phyloP scores from a whole-genome alignment of 1,140 invertebrate species.

The Bemisia tabaci region DNA sequence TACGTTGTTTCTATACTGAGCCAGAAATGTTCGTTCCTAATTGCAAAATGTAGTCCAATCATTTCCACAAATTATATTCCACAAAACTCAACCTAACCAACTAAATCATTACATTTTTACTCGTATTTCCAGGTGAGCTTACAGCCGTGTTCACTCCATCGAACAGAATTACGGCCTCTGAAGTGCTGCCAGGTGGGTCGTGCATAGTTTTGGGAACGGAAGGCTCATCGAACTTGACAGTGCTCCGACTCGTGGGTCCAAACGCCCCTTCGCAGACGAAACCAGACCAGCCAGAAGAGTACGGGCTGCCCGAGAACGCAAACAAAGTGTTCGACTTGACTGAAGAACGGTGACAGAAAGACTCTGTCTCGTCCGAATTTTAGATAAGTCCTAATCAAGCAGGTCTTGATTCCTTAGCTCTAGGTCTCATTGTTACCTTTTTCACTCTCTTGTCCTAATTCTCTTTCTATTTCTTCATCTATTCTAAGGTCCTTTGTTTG shows the following conservation, averaged over 20 bases:
- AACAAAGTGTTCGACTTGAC: constrained; percentile 29
- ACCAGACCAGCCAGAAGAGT: constrained; percentile 25
- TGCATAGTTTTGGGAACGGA: constrained; percentile 52
- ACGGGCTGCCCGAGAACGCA: constrained; percentile 27
- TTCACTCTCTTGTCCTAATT: not conserved
- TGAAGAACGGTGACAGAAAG: not conserved
- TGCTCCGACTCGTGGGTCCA: constrained; percentile 42
- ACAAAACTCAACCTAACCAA: too few relatives aligned
- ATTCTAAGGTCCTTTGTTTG: too few relatives aligned
- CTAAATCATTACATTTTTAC: too few relatives aligned
- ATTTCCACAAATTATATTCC: too few relatives aligned
- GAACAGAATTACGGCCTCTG: constrained; percentile 55
- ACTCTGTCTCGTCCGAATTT: not conserved
- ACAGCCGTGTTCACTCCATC: constrained; percentile 65
- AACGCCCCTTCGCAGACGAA: not conserved
- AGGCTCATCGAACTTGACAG: constrained; percentile 43
- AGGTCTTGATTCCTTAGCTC: not conserved
- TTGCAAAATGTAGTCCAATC: too few relatives aligned
- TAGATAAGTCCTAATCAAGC: not conserved
- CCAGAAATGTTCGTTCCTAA: too few relatives aligned
- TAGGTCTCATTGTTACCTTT: not conserved
- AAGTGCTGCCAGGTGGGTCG: constrained; percentile 54
- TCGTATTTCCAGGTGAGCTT: constrained; percentile 42
- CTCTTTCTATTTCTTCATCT: not conserved
- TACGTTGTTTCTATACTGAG: too few relatives aligned